A percentile compares a stretch with the other conserved stretches of the same genome.
These are phyloP conservation scores for Emmelina monodactyla DNA, from an alignment of 2,888 invertebrate species.

Conservation along the genomic window DNA sequence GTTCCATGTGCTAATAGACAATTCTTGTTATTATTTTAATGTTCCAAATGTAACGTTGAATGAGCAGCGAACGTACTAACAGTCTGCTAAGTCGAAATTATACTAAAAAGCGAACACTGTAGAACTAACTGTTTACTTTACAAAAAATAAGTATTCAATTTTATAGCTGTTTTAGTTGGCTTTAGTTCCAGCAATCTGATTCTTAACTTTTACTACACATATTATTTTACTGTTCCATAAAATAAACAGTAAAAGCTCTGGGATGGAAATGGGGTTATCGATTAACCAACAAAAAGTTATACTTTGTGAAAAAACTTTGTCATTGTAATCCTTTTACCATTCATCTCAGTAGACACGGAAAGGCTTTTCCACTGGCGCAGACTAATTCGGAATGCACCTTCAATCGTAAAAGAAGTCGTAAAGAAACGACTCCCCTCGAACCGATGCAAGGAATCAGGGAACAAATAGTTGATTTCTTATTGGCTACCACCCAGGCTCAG, in stretches of 20 bases:
- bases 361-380: conserved; percentile 51
- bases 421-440: conserved; percentile 57
- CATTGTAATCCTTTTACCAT: conserved; percentile 61
- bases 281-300: conserved; percentile 24
- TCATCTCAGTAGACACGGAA: conserved; percentile 57
- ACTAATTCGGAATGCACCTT: conserved; percentile 65
- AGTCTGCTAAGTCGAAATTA: too few relatives aligned
- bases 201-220: conserved; percentile 1
- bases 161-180: background rate
- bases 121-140: too few relatives aligned
- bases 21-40: too few relatives aligned
- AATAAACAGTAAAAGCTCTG: conserved; percentile 2
- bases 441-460: conserved; percentile 60
- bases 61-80: too few relatives aligned
- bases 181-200: background rate
- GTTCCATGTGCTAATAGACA: too few relatives aligned
- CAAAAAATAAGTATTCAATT: background rate
- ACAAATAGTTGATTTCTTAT: conserved; percentile 66
- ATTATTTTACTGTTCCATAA: conserved; percentile 3
- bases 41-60: too few relatives aligned
- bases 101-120: too few relatives aligned
- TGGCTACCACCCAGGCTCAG: conserved; percentile 62
- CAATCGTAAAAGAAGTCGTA: conserved; percentile 66
- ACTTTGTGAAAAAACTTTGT: conserved; percentile 26
- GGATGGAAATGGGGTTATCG: conserved; percentile 3